phyloP scores from a whole-genome alignment of 2,888 invertebrate species.

The Dyspetes luteomarginatus region DNA sequence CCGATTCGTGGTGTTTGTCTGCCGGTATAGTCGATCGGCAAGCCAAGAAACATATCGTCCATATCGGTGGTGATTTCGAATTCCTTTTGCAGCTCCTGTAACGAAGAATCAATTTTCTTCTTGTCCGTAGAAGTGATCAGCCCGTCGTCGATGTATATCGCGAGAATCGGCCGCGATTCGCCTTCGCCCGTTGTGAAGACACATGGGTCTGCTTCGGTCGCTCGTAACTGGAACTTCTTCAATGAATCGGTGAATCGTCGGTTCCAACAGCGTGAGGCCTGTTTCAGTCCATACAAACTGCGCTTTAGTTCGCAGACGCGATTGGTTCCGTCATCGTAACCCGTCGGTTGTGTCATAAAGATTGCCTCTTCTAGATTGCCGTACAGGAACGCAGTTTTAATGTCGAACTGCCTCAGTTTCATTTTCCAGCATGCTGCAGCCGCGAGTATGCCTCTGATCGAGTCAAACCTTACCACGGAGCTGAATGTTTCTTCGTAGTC shows the following conservation, averaged over 20 bases:
- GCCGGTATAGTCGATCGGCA: too few species aligned
- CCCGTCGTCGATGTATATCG: constrained; percentile 22
- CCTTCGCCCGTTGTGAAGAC: constrained; percentile 61
- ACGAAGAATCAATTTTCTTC: constrained; percentile 28
- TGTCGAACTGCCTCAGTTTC: constrained; percentile 71
- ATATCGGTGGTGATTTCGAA: constrained; percentile 49
- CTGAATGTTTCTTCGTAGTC: constrained; percentile 75
- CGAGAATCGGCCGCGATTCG: constrained; percentile 23
- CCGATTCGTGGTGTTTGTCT: too few species aligned
- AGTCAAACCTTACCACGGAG: constrained; percentile 72
- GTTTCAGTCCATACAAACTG: constrained; percentile 75
- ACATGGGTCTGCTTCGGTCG: constrained; percentile 70
- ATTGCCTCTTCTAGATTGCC: constrained; percentile 74
- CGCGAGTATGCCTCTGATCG: constrained; percentile 70
- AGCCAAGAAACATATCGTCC: constrained; percentile 58
- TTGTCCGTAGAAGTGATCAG: constrained; percentile 27
- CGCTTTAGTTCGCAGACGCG: constrained; percentile 70
- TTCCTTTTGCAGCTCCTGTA: constrained; percentile 11
- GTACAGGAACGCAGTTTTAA: constrained; percentile 75
- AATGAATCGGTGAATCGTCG: constrained; percentile 66
- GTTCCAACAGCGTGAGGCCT: constrained; percentile 74
- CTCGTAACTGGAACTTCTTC: constrained; percentile 61
- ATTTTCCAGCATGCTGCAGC: constrained; percentile 68
- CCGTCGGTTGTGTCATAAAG: constrained; percentile 75
- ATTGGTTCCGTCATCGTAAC: constrained; percentile 25